A percentile compares a stretch with the other conserved stretches of the same genome.
phyloP scores from a whole-genome alignment of 37 sponge, comb jelly and placozoan species.

The Halisarca cf. caerulea region DNA sequence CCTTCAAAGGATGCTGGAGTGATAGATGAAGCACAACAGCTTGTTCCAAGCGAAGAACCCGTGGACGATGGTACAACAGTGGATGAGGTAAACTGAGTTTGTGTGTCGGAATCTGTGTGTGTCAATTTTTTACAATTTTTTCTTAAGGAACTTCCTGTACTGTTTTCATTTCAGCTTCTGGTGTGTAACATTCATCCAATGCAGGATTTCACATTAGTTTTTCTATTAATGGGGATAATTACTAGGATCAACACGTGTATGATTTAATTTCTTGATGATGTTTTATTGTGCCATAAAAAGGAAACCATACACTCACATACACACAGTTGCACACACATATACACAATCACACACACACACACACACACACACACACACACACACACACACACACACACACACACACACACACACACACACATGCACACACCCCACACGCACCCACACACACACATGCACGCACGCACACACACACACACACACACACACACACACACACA shows the following conservation, averaged over 20 bases:
- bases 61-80: no score
- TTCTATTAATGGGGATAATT: no score
- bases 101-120: no score
- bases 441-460: conserved; percentile 12
- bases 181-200: not conserved
- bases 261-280: no score
- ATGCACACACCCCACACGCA: conserved; percentile 21
- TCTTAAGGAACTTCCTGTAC: not conserved
- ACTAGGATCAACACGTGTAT: no score
- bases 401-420: conserved; percentile 45
- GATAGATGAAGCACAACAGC: no score
- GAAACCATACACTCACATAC: not conserved
- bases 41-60: no score
- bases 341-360: not conserved
- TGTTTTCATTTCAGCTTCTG: not conserved
- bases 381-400: conserved; percentile 35
- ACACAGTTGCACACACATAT: not conserved
- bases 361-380: not conserved
- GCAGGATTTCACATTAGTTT: no score
- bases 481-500: conserved; percentile 37
- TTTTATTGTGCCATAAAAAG: no score
- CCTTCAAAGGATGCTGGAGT: no score
- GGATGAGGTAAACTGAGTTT: no score
- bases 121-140: no score
- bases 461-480: conserved; percentile 40